Evolutionary conservation across 2,797 vertebrate genomes (phyloP).

Genomic region (Chiloscyllium punctatum): DNA sequence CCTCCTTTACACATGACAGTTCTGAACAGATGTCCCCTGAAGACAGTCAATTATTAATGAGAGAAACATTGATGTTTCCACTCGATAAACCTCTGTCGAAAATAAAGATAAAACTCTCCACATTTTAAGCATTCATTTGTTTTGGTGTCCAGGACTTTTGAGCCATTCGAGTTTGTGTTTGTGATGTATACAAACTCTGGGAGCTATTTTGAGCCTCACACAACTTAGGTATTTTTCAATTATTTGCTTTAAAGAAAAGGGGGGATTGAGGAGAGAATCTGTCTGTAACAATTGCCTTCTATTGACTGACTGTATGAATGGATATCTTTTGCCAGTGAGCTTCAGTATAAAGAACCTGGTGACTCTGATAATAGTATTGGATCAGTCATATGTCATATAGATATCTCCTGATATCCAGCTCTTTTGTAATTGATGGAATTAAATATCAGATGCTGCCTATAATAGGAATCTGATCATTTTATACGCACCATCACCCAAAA

Average conservation of each 20-base stretch:
- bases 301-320: neutral
- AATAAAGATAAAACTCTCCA: neutral
- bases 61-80: conserved; percentile 13
- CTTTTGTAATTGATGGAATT: neutral
- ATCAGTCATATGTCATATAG: neutral
- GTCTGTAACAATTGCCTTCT: neutral
- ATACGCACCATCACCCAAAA: neutral
- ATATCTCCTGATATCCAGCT: neutral
- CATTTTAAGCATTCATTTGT: neutral
- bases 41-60: conserved; percentile 19
- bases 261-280: neutral
- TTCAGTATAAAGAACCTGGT: neutral
- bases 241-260: neutral
- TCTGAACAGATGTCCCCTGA: conserved; percentile 4
- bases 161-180: neutral
- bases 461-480: neutral
- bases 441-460: neutral
- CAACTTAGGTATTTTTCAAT: neutral
- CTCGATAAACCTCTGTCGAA: neutral
- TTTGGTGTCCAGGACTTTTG: neutral
- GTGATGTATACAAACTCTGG: neutral
- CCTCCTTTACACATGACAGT: neutral
- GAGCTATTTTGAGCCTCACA: neutral
- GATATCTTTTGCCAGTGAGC: neutral
- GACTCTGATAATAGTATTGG: neutral